Evolutionary conservation across 1,140 invertebrate genomes (phyloP).

Genomic region (Rhopalosiphum padi): DNA sequence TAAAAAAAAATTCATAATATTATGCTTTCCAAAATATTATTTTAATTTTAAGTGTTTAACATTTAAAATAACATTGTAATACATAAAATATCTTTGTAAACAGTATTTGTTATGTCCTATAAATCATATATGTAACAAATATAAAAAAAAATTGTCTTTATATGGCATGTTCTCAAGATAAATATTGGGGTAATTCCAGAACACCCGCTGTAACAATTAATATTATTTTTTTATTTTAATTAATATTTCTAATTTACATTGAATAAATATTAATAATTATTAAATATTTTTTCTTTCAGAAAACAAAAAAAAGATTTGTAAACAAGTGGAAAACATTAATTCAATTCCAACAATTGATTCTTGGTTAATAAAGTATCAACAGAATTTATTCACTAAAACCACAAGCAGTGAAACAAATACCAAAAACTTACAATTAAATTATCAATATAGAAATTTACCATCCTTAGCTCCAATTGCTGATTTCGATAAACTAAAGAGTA

Average conservation of each 20-base stretch:
- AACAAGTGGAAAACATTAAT: slow-evolving; percentile 30
- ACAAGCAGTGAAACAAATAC: slow-evolving; percentile 20
- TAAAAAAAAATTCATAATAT: not conserved
- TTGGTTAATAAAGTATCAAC: slow-evolving; percentile 48
- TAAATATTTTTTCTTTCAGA: slow-evolving; percentile 40
- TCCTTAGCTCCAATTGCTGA: slow-evolving; percentile 41
- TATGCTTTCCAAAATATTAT: not conserved
- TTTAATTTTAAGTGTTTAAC: not conserved
- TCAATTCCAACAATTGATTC: slow-evolving; percentile 38
- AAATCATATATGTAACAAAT: too few relatives aligned
- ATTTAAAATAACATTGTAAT: not conserved
- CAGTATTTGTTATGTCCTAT: too few relatives aligned
- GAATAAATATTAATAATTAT: not conserved
- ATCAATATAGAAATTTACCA: slow-evolving; percentile 37
- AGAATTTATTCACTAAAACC: slow-evolving; percentile 22
- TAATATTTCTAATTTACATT: not conserved
- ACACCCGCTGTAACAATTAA: not conserved
- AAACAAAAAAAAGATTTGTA: slow-evolving; percentile 24
- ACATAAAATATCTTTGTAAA: not conserved
- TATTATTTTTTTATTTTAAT: not conserved
- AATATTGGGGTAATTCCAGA: not conserved
- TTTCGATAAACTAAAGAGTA: slow-evolving; percentile 42
- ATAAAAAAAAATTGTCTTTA: not conserved
- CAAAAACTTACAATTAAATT: slow-evolving; percentile 31
- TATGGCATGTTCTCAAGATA: not conserved